Evolutionary conservation across 92 coral and sea anemone species (phyloP).

Genomic region (Parazoanthus atlanticus): DNA sequence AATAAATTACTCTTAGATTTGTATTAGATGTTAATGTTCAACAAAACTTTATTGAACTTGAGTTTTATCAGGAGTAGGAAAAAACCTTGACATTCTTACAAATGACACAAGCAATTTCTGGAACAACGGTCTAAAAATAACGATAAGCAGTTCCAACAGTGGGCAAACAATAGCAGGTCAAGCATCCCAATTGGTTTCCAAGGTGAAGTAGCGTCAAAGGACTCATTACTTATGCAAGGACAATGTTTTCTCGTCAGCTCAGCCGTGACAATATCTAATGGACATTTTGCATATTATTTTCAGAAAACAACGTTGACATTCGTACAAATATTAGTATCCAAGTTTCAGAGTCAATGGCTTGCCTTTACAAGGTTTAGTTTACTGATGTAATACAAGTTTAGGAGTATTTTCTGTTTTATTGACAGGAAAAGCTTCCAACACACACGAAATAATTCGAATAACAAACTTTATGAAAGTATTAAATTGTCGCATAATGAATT

Average conservation of each 20-base stretch:
- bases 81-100: not conserved
- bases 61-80: not conserved
- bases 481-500: conserved; percentile 18
- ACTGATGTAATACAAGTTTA: not conserved
- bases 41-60: too few relatives aligned
- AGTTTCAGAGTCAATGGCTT: not conserved
- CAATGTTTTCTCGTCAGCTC: conserved; percentile 6
- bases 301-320: not conserved
- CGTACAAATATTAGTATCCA: not conserved
- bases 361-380: not conserved
- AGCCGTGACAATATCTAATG: not conserved
- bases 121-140: not conserved
- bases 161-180: not conserved
- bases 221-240: conserved; percentile 2
- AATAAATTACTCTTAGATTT: too few relatives aligned
- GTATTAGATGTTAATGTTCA: too few relatives aligned
- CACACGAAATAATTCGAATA: not conserved
- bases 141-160: not conserved
- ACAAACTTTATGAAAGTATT: not conserved
- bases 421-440: not conserved
- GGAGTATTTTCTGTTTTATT: not conserved
- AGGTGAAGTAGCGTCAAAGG: not conserved
- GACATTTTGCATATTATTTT: not conserved
- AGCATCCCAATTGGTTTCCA: not conserved
- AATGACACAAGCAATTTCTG: not conserved